Evolutionary conservation across 2,113 vertebrate species (phyloP).

Genomic region (Microtus montanus): DNA sequence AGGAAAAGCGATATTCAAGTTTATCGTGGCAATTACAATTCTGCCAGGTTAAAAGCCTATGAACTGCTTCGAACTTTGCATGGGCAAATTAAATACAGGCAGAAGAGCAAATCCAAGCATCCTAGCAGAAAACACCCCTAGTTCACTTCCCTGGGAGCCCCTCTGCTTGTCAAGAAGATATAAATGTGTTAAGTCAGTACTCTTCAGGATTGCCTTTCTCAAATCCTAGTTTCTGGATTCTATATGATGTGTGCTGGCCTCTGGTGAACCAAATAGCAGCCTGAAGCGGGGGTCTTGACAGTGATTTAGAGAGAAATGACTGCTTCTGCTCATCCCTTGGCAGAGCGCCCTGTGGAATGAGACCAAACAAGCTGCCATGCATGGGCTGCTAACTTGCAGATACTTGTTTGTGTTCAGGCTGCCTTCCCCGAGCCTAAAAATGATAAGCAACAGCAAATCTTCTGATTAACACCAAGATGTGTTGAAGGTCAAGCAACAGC

Average conservation of each 20-base stretch:
- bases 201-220: slow-evolving; percentile 56
- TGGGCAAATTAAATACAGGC: slow-evolving; percentile 47
- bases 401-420: slow-evolving; percentile 44
- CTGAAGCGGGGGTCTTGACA: slow-evolving; percentile 61
- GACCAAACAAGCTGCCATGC: slow-evolving; percentile 40
- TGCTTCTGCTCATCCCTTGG: slow-evolving; percentile 64
- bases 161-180: slow-evolving; percentile 49
- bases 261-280: slow-evolving; percentile 57
- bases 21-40: slow-evolving; percentile 47
- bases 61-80: slow-evolving; percentile 44
- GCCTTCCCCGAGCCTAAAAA: not conserved
- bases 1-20: slow-evolving; percentile 28
- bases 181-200: slow-evolving; percentile 58
- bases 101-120: slow-evolving; percentile 44
- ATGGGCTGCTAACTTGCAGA: slow-evolving; percentile 60
- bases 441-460: not conserved
- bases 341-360: slow-evolving; percentile 55
- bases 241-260: slow-evolving; percentile 43
- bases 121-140: slow-evolving; percentile 38
- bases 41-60: not conserved
- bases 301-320: slow-evolving; percentile 64
- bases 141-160: slow-evolving; percentile 31
- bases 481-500: slow-evolving; percentile 11
- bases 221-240: slow-evolving; percentile 54
- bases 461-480: slow-evolving; percentile 49